Evolutionary conservation across 1,140 invertebrate species (phyloP).

Genomic region (Drosophila azteca): DNA sequence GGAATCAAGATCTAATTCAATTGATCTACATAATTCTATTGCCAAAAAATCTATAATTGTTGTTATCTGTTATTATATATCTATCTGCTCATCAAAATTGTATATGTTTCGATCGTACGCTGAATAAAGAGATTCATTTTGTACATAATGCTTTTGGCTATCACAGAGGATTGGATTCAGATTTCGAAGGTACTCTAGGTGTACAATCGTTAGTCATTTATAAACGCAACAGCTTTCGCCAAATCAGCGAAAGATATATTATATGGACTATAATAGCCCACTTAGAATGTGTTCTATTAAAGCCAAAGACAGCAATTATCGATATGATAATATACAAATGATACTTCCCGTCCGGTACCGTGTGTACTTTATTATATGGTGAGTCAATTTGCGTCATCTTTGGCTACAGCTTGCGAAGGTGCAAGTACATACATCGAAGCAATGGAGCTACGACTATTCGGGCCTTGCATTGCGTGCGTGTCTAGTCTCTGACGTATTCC

Average conservation of each 20-base stretch:
- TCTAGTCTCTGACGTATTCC: constrained; percentile 28
- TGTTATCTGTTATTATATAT: constrained; percentile 46
- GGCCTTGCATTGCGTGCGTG: constrained; percentile 29
- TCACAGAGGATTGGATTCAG: neutral
- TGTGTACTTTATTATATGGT: constrained; percentile 19
- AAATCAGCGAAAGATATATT: neutral
- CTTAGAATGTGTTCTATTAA: constrained; percentile 12
- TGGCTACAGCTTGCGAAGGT: too few relatives aligned
- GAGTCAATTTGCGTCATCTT: constrained; percentile 29
- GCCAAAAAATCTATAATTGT: constrained; percentile 12
- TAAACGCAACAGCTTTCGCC: too few relatives aligned
- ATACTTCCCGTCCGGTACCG: constrained; percentile 19
- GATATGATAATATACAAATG: constrained; percentile 14
- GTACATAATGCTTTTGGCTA: constrained; percentile 4
- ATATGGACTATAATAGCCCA: constrained; percentile 5
- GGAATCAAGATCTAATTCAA: constrained; percentile 69
- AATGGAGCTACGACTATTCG: constrained; percentile 20
- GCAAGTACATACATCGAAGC: constrained; percentile 7
- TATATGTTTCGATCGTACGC: constrained; percentile 26
- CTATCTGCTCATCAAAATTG: constrained; percentile 39
- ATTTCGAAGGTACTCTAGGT: neutral
- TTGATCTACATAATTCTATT: too few relatives aligned
- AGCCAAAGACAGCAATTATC: constrained; percentile 31
- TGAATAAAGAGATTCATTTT: constrained; percentile 50
- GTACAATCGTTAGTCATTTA: constrained; percentile 7